These are phyloP conservation scores for Globia sparganii DNA, from an alignment of 2,888 invertebrate species.

Conservation along the genomic window DNA sequence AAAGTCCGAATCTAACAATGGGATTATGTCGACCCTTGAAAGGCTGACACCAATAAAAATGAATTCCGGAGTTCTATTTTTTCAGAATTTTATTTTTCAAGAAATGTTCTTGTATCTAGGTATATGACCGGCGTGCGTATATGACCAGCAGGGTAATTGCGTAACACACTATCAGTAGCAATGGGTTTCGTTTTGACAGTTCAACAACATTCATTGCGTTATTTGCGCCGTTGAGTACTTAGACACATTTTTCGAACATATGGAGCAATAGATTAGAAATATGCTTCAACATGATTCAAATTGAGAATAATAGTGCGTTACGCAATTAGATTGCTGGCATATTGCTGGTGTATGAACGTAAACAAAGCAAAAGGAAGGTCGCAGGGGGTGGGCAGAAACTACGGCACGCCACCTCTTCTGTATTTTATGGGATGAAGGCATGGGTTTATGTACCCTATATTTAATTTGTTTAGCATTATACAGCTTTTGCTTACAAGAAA, in stretches of 20 bases:
- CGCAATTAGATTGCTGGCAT: no score
- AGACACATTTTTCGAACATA: no score
- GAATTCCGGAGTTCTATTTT: constrained; percentile 14
- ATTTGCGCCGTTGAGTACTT: no score
- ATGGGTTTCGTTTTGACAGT: no score
- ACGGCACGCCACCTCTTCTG: background rate
- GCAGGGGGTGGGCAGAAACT: background rate
- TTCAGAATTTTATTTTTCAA: constrained; percentile 30
- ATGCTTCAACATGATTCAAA: no score
- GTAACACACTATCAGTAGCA: no score
- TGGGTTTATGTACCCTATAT: background rate
- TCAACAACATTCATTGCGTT: no score
- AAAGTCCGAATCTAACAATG: constrained; percentile 53
- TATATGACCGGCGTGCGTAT: background rate
- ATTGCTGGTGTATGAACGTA: background rate
- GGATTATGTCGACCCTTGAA: constrained; percentile 48
- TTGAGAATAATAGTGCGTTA: no score
- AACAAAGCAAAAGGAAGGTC: background rate
- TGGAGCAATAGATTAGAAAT: no score
- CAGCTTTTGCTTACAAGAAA: background rate
- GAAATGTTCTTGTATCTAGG: background rate
- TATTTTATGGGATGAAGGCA: background rate
- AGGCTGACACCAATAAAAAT: constrained; percentile 37
- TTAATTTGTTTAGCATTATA: constrained; percentile 4
- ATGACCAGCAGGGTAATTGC: no score